Evolutionary conservation across 1,140 invertebrate species (phyloP), one percentile per base, ranked within the genome.

Genomic region (Philotrypesis tridentata): DNA sequence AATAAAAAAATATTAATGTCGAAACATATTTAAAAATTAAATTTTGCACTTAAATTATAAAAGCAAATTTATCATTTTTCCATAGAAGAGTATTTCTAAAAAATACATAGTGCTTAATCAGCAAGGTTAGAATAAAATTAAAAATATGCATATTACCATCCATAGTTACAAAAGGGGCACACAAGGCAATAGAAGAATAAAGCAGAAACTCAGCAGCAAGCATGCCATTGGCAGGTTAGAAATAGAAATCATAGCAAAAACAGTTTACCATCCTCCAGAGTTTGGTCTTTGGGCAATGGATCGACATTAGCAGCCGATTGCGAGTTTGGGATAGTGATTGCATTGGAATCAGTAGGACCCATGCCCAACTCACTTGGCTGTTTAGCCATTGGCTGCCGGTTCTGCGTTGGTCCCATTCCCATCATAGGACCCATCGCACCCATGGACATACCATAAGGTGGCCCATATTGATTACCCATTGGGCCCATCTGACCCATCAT

Each of bases 361-460:
- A 92, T 84, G 84, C 93, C 92, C 93, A 95, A 96, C 95, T 96
- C 95, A 96, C 95, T 96, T 93, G 94, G 93, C 92, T 95, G 94
- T 92, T 93, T 95, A 88, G 93, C 93, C 87, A 93, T 92, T 71
- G 91, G 91, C 87, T 85, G 91, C 21, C 90, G 89, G 86, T 92
- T 91, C 75, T 90, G 89, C 21, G 86, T 84, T 60, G 86, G 82
- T 84, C 91, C 89, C 89, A 94, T 92, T 75, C 92, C 92, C 82
- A 93, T 92, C 83, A 93, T 92, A 29, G 94, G 93, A 40, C 94
- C 94, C 88, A 95, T 93, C 11, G 93, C 93, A 37, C 93, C 92
- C 91, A 95, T 93, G 0, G 93, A 43, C 83, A 90, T 89, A 29
- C 88, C 87, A 68, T 91, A 90, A 0, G 89, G 89, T 14, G 91